Evolutionary conservation across 2,797 vertebrate genomes (phyloP), one percentile per base, ranked within the genome.

Genomic region (Gymnoscopelus braueri): DNA sequence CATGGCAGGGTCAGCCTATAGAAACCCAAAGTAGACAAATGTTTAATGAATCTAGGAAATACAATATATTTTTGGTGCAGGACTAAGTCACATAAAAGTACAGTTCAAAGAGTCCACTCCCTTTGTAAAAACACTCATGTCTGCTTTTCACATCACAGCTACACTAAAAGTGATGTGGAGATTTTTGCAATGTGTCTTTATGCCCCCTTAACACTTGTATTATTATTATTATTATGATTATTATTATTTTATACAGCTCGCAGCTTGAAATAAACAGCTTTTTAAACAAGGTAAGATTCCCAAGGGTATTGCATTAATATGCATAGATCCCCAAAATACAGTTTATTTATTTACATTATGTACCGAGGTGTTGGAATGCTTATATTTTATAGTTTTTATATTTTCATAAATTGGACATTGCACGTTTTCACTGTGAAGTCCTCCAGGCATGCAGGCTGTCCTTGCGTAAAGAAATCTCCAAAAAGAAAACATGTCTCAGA

Each of bases 391-490:
- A 19, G 5, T 63, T 80, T 71, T 54, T 39, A 24, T 57, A 51
- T 52, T 65, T 72, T 48, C 35, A 63, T 47, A 51, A 63, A 32
- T 19, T 61, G 57, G 29, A 47, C 57, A 24, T 32, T 32, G 8
- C 35, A 63, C 59, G 56, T 74, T 75, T 68, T 8, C 63, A 75
- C 60, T 13, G 61, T 71, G 67, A 77, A 81, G 32, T 32, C 71
- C 78, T 51, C 84, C 75, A 83, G 83, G 65, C 84, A 85, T 77
- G 85, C 81, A 83, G 83, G 77, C 82, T 67, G 78, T 84, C 60
- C 62, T 73, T 75, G 4, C 63, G 66, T n/a, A 23, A 72, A 11
- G 50, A 65, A 68, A 65, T 56, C 3, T 65, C 35, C 10, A 48
- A 60, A 76, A 60, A 79, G 81, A 78, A 39, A 79, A 19, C 14